Percentiles rank a stretch among this genome's conserved stretches.
Conservation (phyloP, 2,113 vertebrate genomes). For the Ramphastos sulfuratus region DNA sequence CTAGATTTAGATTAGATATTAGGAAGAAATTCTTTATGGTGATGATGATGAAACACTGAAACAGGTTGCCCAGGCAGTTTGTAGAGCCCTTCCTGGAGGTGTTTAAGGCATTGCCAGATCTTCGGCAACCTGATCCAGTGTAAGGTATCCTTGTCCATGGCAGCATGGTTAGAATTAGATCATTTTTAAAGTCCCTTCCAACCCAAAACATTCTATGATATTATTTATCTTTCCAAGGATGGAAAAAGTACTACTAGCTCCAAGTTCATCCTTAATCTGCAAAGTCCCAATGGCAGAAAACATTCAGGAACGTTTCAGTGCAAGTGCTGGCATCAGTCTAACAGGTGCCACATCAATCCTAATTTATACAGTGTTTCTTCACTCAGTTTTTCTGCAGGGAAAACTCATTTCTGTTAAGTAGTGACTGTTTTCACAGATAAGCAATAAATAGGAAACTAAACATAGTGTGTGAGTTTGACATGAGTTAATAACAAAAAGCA, state of each 20-base stretch:
- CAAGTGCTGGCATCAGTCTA: not conserved
- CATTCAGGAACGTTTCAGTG: not conserved
- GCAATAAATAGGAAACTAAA: constrained; percentile 33
- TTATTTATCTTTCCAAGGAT: not conserved
- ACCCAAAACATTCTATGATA: not conserved
- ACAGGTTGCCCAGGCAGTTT: not conserved
- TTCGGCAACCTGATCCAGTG: not conserved
- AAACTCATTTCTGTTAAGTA: not conserved
- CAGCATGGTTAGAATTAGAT: not conserved
- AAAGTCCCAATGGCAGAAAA: not conserved
- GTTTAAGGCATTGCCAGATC: not conserved
- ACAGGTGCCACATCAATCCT: not conserved
- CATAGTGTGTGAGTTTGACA: not conserved
- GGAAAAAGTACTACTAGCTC: not conserved
- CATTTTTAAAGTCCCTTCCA: not conserved
- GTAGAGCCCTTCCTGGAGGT: not conserved
- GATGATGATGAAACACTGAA: not conserved
- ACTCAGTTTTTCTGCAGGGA: not conserved
- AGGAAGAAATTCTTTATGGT: not conserved
- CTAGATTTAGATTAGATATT: not conserved
- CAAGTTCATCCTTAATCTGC: not conserved
- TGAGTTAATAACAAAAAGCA: not conserved
- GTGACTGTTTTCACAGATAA: not conserved
- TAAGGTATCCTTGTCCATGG: too few species aligned
- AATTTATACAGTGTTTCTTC: constrained; percentile 62